A percentile compares a stretch with the other conserved stretches of the same genome.
These are phyloP conservation scores for Parnassius mnemosyne DNA, from an alignment of 2,888 invertebrate species.

Conservation along the genomic window DNA sequence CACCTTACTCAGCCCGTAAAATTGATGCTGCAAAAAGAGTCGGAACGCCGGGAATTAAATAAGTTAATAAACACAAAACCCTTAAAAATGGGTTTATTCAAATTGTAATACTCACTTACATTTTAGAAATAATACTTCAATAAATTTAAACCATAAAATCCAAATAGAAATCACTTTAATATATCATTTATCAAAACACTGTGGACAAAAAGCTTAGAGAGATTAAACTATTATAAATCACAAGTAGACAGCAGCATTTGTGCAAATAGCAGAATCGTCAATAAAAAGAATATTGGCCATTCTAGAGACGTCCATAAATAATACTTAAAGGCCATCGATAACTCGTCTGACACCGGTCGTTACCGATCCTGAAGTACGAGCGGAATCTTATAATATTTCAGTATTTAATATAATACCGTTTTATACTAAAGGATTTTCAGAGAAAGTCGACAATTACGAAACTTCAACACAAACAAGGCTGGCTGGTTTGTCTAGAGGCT, in stretches of 20 bases:
- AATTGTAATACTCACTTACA: too few relatives aligned
- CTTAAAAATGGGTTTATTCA: too few relatives aligned
- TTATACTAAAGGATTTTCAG: slow-evolving; percentile 14
- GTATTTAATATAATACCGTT: slow-evolving; percentile 35
- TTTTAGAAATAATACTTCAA: too few relatives aligned
- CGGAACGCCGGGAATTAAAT: too few relatives aligned
- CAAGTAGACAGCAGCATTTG: slow-evolving; percentile 49
- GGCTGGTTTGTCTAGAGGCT: too few relatives aligned
- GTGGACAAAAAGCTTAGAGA: not conserved
- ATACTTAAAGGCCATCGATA: slow-evolving; percentile 58
- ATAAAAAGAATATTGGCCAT: slow-evolving; percentile 45
- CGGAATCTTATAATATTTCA: slow-evolving; percentile 40
- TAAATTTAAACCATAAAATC: too few relatives aligned
- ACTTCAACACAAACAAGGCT: too few relatives aligned
- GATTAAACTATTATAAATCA: slow-evolving; percentile 53
- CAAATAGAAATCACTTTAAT: too few relatives aligned
- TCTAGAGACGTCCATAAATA: slow-evolving; percentile 62
- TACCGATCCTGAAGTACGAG: slow-evolving; percentile 32
- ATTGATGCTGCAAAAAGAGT: too few relatives aligned
- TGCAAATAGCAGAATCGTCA: slow-evolving; percentile 57
- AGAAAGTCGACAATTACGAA: too few relatives aligned
- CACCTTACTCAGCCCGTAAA: not conserved
- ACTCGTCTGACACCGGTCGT: slow-evolving; percentile 39
- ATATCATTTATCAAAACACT: too few relatives aligned
- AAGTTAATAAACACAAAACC: not conserved